phyloP scores from a whole-genome alignment of 2,888 invertebrate species.

The Dolichopus griseipennis region DNA sequence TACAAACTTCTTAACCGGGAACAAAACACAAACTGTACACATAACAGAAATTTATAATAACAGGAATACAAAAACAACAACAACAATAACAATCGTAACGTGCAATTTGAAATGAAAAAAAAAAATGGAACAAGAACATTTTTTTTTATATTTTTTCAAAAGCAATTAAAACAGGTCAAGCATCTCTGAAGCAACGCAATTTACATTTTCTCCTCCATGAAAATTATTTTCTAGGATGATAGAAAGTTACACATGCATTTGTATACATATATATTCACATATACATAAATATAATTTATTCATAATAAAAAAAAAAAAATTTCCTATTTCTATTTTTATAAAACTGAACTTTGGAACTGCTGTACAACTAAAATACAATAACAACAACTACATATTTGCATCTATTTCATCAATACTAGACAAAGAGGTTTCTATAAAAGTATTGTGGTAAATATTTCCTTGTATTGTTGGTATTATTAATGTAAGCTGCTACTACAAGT shows the following conservation, averaged over 20 bases:
- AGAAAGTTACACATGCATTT: neutral
- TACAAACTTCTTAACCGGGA: neutral
- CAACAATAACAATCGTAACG: neutral
- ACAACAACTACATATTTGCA: no score
- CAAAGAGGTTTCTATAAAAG: no score
- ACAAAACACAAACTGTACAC: neutral
- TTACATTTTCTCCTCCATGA: slow-evolving; percentile 3
- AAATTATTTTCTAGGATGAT: neutral
- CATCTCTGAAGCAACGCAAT: neutral
- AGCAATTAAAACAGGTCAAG: slow-evolving; percentile 4
- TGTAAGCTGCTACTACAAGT: no score
- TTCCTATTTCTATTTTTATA: no score
- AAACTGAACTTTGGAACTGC: no score
- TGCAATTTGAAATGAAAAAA: neutral
- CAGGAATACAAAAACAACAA: neutral
- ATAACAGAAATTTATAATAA: no score
- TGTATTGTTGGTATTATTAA: no score
- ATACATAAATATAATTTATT: neutral
- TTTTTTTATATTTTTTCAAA: neutral
- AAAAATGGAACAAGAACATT: no score
- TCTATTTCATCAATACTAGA: no score
- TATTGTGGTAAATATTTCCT: no score
- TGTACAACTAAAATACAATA: no score
- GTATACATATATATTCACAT: neutral
- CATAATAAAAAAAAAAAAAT: neutral